phyloP scores from a whole-genome alignment of 2,888 invertebrate species.

The Aporophyla lueneburgensis region DNA sequence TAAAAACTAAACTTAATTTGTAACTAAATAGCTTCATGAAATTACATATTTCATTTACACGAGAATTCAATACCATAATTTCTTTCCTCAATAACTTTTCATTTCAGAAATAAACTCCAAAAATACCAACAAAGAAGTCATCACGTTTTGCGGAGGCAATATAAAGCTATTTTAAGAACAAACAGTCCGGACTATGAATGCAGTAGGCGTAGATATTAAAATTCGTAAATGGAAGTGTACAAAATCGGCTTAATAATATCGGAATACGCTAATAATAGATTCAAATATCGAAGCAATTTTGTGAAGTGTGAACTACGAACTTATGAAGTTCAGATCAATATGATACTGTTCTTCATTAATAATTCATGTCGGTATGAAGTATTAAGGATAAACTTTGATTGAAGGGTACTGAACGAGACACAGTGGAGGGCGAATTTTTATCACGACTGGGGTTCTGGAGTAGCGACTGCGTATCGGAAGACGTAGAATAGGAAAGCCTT shows the following conservation, averaged over 20 bases:
- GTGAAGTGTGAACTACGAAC: background rate
- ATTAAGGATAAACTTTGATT: background rate
- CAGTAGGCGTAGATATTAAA: conserved; percentile 1
- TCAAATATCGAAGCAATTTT: background rate
- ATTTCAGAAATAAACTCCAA: background rate
- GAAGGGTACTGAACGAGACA: no score
- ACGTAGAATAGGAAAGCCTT: no score
- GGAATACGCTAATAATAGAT: conserved; percentile 5
- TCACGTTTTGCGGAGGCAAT: conserved; percentile 1
- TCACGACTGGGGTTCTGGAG: no score
- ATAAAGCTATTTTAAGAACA: conserved; percentile 10
- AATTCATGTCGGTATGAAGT: background rate
- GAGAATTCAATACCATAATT: background rate
- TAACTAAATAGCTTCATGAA: background rate
- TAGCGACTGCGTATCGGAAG: no score
- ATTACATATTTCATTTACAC: background rate
- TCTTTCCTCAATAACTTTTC: background rate
- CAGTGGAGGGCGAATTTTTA: no score
- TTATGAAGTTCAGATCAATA: background rate
- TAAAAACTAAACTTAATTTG: background rate
- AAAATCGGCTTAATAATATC: background rate
- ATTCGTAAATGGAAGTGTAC: conserved; percentile 3
- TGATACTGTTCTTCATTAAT: background rate
- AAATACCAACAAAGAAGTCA: background rate
- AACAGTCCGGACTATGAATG: background rate